These are phyloP conservation scores for Macroramphosus scolopax DNA, from an alignment of 2,797 vertebrate species.

Conservation along the genomic window DNA sequence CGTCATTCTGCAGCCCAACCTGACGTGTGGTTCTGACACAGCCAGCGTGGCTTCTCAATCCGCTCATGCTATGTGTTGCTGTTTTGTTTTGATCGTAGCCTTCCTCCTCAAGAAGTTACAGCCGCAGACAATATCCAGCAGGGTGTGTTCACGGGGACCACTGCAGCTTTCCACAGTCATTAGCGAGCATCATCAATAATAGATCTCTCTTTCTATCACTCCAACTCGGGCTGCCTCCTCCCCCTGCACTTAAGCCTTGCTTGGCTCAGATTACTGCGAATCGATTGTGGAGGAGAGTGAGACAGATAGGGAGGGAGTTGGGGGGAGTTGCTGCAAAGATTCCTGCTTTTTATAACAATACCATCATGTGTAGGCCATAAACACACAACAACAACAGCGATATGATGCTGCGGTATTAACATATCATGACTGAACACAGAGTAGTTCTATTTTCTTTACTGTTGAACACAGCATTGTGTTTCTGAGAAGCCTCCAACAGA, in stretches of 20 bases:
- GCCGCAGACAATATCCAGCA: slow-evolving; percentile 57
- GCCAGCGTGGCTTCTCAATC: slow-evolving; percentile 3
- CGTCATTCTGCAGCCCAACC: neutral
- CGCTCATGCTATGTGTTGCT: slow-evolving; percentile 38
- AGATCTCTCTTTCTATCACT: slow-evolving; percentile 72
- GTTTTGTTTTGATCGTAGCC: slow-evolving; percentile 43
- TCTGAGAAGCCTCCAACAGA: no score
- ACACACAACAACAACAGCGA: slow-evolving; percentile 16
- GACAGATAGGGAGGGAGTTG: slow-evolving; percentile 22
- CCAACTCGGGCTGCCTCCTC: slow-evolving; percentile 63
- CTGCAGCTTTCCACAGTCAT: slow-evolving; percentile 77
- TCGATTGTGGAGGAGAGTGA: slow-evolving; percentile 67
- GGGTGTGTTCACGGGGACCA: slow-evolving; percentile 48
- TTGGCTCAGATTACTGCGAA: slow-evolving; percentile 75
- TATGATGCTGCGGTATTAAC: no score
- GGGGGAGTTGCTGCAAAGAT: slow-evolving; percentile 18
- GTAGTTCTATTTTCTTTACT: no score
- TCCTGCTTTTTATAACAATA: slow-evolving; percentile 51
- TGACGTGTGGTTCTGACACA: neutral
- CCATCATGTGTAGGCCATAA: slow-evolving; percentile 42
- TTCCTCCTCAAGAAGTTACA: slow-evolving; percentile 43
- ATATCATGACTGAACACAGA: no score
- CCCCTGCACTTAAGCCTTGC: slow-evolving; percentile 74
- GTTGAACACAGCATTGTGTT: neutral
- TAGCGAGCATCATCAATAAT: slow-evolving; percentile 84